Base-by-base conservation (phyloP, 2,797 vertebrate species). In the Gymnoscopelus microlampas region DNA sequence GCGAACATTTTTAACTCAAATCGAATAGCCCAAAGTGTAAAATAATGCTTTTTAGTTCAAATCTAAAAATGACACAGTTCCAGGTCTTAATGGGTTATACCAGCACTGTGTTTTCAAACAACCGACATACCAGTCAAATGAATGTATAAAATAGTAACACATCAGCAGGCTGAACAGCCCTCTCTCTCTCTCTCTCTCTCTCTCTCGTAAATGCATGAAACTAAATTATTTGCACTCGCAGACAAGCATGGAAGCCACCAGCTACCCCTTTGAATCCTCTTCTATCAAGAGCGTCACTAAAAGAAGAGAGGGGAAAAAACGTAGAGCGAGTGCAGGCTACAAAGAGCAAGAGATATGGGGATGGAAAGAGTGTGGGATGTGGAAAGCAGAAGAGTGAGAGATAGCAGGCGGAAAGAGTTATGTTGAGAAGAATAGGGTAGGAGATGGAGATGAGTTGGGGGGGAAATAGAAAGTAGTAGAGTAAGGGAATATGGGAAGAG, bases 281-380 rank as follows among this genome's bases (percentile, higher is more conserved):
- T 69, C 53, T 47, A 80, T 77, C 72, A 74, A 59, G 77, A 68
- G 59, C 35, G 35, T 49, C 73, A 78, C 73, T 60, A 78, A 70
- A 73, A 12, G 60, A 73, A 12, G 60, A 73, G 70, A 63, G 32
- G 53, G 39, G n/a, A n/a, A 29, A 53, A 56, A 19, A 29, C 55
- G 56, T 57, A 59, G 60, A 10, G 50, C n/a, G 54, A 44, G 23
- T 59, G 57, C 3, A 6, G 47, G 13, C 39, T 15, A 56, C 32
- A 68, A 60, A 44, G 14, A 26, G 44, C 75, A 67, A 69, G 47
- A 15, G 58, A 15, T n/a, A 26, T 24, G 12, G 55, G 24, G 11
- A 13, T 3, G 55, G 55, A 57, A 56, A 57, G 57, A 23, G 32
- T 39, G 57, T 35, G 29, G 19, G 66, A 58, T 13, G 9, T 64